A percentile compares a stretch with the other conserved stretches of the same genome.
Conservation (phyloP, 2,113 vertebrate genomes). For the Empidonax traillii region DNA sequence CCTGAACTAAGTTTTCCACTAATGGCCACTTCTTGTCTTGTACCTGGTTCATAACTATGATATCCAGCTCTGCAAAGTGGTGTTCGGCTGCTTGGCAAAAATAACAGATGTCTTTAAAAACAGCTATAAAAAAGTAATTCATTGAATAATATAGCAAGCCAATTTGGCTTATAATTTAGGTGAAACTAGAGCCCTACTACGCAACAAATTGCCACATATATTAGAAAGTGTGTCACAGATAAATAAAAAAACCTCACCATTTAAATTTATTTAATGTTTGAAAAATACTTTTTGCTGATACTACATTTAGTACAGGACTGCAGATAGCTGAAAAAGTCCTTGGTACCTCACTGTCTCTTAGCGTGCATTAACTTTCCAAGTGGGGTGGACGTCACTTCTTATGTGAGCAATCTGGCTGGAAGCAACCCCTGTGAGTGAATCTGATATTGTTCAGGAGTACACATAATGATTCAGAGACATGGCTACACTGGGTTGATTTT, state of each 20-base stretch:
- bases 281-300: background rate
- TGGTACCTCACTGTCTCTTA: background rate
- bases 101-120: background rate
- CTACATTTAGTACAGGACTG: background rate
- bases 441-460: background rate
- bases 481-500: background rate
- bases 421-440: background rate
- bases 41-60: background rate
- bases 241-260: rapidly evolving
- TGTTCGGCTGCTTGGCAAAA: background rate
- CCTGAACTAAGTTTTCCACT: background rate
- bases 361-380: rapidly evolving
- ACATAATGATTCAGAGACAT: background rate
- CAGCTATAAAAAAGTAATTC: background rate
- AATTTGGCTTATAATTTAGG: background rate
- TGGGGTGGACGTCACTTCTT: background rate
- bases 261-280: background rate
- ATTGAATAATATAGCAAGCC: background rate
- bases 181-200: background rate
- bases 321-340: background rate
- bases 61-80: background rate
- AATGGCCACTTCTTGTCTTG: background rate
- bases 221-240: background rate
- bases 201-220: background rate
- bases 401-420: background rate